These are phyloP conservation scores for Mythimna vitellina DNA, from an alignment of 2,888 invertebrate genomes.

Conservation along the genomic window DNA sequence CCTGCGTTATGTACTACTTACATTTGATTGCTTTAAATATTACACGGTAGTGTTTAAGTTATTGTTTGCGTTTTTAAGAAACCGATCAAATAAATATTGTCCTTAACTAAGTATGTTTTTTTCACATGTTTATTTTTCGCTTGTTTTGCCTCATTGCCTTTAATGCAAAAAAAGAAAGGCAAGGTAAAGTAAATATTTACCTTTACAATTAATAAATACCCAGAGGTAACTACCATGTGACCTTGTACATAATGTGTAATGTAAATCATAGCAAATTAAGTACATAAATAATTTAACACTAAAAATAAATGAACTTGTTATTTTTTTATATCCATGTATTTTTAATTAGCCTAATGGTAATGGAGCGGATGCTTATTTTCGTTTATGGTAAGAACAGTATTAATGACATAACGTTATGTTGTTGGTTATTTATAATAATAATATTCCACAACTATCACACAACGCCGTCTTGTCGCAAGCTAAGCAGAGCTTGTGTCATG, in stretches of 20 bases:
- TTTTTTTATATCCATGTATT: background rate
- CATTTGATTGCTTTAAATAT: slow-evolving; percentile 20
- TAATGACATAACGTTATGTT: background rate
- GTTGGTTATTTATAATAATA: background rate
- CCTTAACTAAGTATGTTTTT: background rate
- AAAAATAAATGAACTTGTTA: slow-evolving; percentile 23
- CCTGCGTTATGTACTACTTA: background rate
- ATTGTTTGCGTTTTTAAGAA: background rate
- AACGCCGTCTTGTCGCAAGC: too few relatives aligned
- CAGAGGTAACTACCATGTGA: slow-evolving; percentile 3
- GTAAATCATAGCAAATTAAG: slow-evolving; percentile 38
- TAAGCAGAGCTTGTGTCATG: too few relatives aligned
- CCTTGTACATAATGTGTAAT: slow-evolving; percentile 41
- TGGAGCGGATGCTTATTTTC: background rate
- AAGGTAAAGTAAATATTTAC: slow-evolving; percentile 26
- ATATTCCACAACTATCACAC: too few relatives aligned
- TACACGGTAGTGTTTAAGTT: background rate
- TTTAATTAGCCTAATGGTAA: background rate
- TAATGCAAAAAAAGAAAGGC: slow-evolving; percentile 33
- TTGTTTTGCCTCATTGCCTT: slow-evolving; percentile 20
- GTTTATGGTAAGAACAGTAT: background rate
- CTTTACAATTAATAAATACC: slow-evolving; percentile 6
- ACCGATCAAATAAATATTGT: slow-evolving; percentile 4
- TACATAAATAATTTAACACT: slow-evolving; percentile 32
- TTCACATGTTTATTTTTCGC: slow-evolving; percentile 1